Evolutionary conservation across 2,113 vertebrate species (phyloP).

Genomic region (Poicephalus meyeri): DNA sequence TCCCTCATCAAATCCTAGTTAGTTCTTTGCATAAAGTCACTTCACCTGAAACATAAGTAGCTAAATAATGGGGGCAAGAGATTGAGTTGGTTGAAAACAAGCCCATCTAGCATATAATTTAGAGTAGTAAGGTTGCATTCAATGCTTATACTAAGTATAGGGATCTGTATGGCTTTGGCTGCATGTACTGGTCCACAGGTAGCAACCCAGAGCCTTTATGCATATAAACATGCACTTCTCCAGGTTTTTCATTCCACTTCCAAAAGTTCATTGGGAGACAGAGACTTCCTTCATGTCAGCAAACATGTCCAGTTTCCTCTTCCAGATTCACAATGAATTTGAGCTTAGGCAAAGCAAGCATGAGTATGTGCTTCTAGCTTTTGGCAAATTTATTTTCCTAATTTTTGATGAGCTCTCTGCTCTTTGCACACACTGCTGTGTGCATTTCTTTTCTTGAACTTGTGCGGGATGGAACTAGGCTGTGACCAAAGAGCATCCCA

Average conservation of each 20-base stretch:
- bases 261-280: neutral
- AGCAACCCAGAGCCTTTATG: neutral
- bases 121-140: neutral
- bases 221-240: neutral
- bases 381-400: neutral
- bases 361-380: neutral
- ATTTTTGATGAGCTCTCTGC: neutral
- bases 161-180: neutral
- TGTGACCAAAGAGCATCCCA: neutral
- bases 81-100: neutral
- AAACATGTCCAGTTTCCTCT: neutral
- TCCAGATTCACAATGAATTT: neutral
- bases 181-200: no score
- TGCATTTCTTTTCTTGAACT: neutral
- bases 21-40: neutral
- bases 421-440: neutral
- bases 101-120: accelerated
- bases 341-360: neutral
- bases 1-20: neutral
- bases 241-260: neutral
- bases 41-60: neutral
- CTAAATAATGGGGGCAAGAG: neutral
- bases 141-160: neutral
- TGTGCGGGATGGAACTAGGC: neutral
- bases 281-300: neutral